Evolutionary conservation across 2,797 vertebrate species (phyloP), one percentile per base, ranked within the genome.

Genomic region (Xyrichtys novacula): DNA sequence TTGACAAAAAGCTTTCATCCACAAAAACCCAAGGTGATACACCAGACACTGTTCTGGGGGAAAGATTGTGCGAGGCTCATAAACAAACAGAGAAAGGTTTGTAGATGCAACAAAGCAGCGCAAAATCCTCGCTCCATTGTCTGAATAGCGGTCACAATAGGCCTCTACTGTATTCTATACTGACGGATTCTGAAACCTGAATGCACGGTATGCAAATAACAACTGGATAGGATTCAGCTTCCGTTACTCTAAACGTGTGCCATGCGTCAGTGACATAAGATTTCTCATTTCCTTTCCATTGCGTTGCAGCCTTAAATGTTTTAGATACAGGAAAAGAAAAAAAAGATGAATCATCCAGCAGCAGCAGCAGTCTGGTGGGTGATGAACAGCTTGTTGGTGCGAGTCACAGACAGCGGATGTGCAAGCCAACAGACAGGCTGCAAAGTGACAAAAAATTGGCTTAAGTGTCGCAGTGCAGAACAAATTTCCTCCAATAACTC

Each of bases 1-100:
- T 74, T 57, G 59, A 82, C 69, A 71, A 80, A n/a, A 86, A 63
- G 74, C 78, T 85, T 85, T 85, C 76, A 83, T 76, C 46, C 22
- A 55, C 55, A 71, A 52, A n/a, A 74, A 56, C 43, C 49, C 63
- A 58, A 70, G 49, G 57, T 77, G 69, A 79, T 54, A 49, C 62
- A 58, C 20, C 19, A 53, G 38, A 58, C 23, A 16, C 32, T 76
- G 42, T 69, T 61, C 8, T 26, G 62, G 39, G 48, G 47, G 42
- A 74, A 34, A 53, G 22, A 43, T 23, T 1, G 10, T 14, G 31
- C 1, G 23, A 72, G 29, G 43, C 36, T 75, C 52, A 38, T n/a
- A 19, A 11, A 17, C 26, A 52, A n/a, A 47, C 44, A 73, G 40
- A 57, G 22, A 54, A 67, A 64, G 48, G 40, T 57, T 67, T 49